These are phyloP conservation scores for Nysson spinosus DNA, from an alignment of 2,888 invertebrate genomes.

Conservation along the genomic window DNA sequence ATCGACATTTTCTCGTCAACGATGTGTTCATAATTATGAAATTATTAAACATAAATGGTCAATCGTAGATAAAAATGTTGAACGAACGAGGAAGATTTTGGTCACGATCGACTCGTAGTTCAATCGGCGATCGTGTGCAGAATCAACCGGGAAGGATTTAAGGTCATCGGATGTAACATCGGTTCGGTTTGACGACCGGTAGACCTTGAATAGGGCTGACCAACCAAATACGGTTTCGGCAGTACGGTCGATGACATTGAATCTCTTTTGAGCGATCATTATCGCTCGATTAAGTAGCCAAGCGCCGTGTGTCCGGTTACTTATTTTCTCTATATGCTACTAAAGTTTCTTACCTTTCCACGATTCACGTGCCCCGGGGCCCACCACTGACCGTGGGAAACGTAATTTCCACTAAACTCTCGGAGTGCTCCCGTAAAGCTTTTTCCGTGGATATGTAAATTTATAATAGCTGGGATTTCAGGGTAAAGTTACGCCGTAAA, in stretches of 20 bases:
- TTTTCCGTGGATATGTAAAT: too few species aligned
- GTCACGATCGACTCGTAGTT: background rate
- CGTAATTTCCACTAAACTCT: too few species aligned
- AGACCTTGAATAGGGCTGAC: constrained; percentile 34
- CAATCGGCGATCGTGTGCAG: too few species aligned
- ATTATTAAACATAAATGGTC: too few species aligned
- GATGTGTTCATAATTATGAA: too few species aligned
- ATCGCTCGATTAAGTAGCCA: constrained; percentile 14
- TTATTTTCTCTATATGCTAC: background rate
- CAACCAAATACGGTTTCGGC: constrained; percentile 30
- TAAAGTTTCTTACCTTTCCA: background rate
- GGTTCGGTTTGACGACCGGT: constrained; percentile 20
- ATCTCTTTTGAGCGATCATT: constrained; percentile 2
- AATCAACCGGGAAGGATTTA: too few species aligned
- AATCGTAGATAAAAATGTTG: too few species aligned
- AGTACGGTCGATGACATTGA: constrained; percentile 35
- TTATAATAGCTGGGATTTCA: too few species aligned
- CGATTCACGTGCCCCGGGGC: background rate
- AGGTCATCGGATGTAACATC: constrained; percentile 20
- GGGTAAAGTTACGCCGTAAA: too few species aligned
- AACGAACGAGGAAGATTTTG: constrained; percentile 7
- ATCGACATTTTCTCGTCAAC: too few species aligned
- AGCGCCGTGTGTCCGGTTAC: constrained; percentile 11
- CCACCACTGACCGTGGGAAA: too few species aligned
- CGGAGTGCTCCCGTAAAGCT: too few species aligned